phyloP scores from a whole-genome alignment of 2,888 invertebrate genomes.

The Mythimna pallens region DNA sequence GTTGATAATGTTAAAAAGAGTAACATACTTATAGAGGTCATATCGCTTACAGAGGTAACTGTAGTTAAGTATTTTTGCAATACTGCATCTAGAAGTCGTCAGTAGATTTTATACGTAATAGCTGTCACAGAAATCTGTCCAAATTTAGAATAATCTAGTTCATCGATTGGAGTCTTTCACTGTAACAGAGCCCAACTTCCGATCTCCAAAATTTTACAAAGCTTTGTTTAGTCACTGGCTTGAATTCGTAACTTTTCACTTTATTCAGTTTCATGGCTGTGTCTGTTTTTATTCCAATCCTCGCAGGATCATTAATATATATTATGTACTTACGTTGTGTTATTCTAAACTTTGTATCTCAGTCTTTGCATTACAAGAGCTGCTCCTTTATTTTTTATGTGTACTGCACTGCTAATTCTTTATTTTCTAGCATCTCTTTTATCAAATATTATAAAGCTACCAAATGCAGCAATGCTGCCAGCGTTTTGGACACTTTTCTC shows the following conservation, averaged over 20 bases:
- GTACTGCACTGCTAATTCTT: too few species aligned
- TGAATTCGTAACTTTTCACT: neutral
- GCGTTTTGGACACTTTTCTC: too few species aligned
- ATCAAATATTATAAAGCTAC: too few species aligned
- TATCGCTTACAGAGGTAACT: conserved; percentile 31
- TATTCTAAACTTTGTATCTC: too few species aligned
- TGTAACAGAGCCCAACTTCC: too few species aligned
- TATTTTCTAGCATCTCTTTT: too few species aligned
- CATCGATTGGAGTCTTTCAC: conserved; percentile 1
- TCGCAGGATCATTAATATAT: too few species aligned
- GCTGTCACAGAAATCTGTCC: conserved; percentile 3
- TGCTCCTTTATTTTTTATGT: too few species aligned
- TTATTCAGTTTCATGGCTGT: neutral
- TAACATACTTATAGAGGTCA: conserved; percentile 22
- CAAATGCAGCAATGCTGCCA: too few species aligned
- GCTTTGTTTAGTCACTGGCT: neutral
- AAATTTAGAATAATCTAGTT: conserved; percentile 24
- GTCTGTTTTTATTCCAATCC: neutral
- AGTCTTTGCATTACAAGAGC: too few species aligned
- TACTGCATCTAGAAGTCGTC: conserved; percentile 7
- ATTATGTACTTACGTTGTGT: too few species aligned
- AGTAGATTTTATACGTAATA: conserved; percentile 31
- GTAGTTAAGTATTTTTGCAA: conserved; percentile 27
- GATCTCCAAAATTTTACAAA: neutral
- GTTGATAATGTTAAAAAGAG: conserved; percentile 22